A percentile compares a stretch with the other conserved stretches of the same genome.
Conservation (phyloP, 1,140 invertebrate species). For the Caenorhabditis tropicalis region DNA sequence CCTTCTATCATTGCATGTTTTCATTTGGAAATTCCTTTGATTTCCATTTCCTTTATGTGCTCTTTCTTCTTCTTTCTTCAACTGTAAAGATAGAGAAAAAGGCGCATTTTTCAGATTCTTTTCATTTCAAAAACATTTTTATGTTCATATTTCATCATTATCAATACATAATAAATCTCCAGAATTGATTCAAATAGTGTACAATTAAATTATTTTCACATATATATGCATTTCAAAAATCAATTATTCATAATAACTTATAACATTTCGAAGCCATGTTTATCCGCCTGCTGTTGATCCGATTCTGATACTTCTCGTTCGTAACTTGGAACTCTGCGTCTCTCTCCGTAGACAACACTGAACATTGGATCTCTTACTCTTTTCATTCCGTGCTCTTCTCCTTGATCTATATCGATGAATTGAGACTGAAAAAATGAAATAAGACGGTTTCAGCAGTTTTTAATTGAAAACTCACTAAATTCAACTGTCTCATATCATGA, state of each 20-base stretch:
- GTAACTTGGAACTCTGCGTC: neutral
- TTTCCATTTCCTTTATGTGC: no score
- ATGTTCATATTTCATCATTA: neutral
- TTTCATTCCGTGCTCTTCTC: conserved; percentile 47
- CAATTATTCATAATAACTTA: neutral
- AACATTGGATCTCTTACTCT: conserved; percentile 47
- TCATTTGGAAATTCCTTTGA: no score
- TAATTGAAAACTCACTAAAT: conserved; percentile 35
- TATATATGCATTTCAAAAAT: neutral
- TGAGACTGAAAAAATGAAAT: conserved; percentile 35
- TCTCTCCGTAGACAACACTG: conserved; percentile 36
- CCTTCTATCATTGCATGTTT: no score
- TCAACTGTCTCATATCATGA: conserved; percentile 78
- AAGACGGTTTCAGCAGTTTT: neutral
- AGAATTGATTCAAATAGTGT: neutral
- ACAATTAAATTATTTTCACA: neutral
- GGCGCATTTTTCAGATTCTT: neutral
- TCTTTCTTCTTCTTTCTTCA: no score
- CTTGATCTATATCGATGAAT: conserved; percentile 51
- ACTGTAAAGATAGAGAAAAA: no score
- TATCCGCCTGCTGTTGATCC: conserved; percentile 18
- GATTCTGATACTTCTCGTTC: neutral
- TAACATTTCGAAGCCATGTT: conserved; percentile 49
- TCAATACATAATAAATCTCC: neutral
- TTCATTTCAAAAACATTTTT: neutral